Evolutionary conservation across 2,113 vertebrate species (phyloP), one percentile per base, ranked within the genome.

Genomic region (Pollachius pollachius): DNA sequence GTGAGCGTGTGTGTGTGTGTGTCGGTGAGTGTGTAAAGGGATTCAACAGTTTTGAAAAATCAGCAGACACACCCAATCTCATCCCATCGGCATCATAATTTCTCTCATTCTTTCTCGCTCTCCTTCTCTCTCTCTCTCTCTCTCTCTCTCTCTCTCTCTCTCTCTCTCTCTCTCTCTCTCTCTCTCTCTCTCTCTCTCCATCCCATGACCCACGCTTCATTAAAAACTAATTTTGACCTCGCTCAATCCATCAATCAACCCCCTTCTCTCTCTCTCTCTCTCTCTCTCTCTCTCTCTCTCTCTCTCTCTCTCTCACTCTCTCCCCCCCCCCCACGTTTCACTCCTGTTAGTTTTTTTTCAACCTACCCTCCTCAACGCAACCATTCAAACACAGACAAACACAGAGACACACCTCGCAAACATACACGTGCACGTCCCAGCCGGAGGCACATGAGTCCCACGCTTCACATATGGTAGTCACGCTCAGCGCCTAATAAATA

Each of bases 391-490:
- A 48, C 41, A 13, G 6, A 13, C 41, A 13, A 3, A 13, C 41
- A 48, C 41, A 48, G 1, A 48, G 6, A 48, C 41, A 12, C 41
- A 5, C 30, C 30, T 6, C 30, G 30, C 30, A 30, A 3, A 30
- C 30, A 6, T 48, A 7, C 41, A 48, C 30, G 30, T 48, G 41
- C 41, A 48, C 41, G 41, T 48, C 41, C 41, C 41, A 48, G 41
- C 41, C 12, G 41, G 41, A 48, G 41, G 41, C 41, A 48, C 41
- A 48, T 13, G 41, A 48, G 41, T 16, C 54, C 54, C 54, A 48
- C 81, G 86, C 82, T 25, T 60, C 79, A 84, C 82, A 88, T 83
- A 84, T 81, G 79, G 86, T 52, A 3, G 70, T 76, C 84, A 78
- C 68, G 23, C 80, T 68, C 71, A 37, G 67, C 69, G 76, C 69